Percentiles rank a stretch among this genome's conserved stretches.
Conservation (phyloP, 2,888 invertebrate genomes). For the Trichogramma evanescens region DNA sequence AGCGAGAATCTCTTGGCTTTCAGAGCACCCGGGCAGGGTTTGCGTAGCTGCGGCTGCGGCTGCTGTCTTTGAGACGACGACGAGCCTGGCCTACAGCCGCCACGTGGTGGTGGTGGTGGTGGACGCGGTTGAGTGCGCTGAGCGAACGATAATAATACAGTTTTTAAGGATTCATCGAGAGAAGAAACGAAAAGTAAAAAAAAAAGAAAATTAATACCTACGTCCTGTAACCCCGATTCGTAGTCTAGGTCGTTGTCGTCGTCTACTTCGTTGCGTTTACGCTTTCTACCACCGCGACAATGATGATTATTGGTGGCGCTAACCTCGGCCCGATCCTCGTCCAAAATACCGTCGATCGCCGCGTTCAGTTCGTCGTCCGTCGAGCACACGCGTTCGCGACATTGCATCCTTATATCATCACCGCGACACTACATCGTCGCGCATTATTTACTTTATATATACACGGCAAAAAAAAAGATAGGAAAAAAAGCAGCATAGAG, state of each 20-base stretch:
- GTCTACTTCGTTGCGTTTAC: not conserved
- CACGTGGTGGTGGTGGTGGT: too few species aligned
- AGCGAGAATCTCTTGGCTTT: constrained; percentile 29
- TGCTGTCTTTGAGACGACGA: too few species aligned
- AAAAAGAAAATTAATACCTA: constrained; percentile 10
- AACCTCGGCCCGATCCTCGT: constrained; percentile 7
- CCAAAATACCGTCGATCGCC: constrained; percentile 13
- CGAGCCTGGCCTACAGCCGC: too few species aligned
- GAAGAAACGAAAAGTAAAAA: not conserved
- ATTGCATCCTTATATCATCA: constrained; percentile 16
- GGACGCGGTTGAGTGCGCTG: too few species aligned
- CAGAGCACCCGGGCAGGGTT: constrained; percentile 15
- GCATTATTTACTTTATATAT: too few species aligned
- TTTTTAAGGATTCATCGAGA: not conserved
- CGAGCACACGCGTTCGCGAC: not conserved
- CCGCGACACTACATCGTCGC: not conserved
- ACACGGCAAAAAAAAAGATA: too few species aligned
- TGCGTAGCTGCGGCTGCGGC: not conserved
- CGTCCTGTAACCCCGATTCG: not conserved
- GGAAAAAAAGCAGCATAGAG: too few species aligned
- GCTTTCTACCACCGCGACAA: not conserved
- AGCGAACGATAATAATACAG: not conserved
- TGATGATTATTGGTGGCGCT: not conserved
- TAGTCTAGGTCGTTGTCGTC: not conserved
- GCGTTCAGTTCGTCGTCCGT: constrained; percentile 13